Evolutionary conservation across 1,140 invertebrate genomes (phyloP), one percentile per base, ranked within the genome.

Genomic region (Leptopilina boulardi): DNA sequence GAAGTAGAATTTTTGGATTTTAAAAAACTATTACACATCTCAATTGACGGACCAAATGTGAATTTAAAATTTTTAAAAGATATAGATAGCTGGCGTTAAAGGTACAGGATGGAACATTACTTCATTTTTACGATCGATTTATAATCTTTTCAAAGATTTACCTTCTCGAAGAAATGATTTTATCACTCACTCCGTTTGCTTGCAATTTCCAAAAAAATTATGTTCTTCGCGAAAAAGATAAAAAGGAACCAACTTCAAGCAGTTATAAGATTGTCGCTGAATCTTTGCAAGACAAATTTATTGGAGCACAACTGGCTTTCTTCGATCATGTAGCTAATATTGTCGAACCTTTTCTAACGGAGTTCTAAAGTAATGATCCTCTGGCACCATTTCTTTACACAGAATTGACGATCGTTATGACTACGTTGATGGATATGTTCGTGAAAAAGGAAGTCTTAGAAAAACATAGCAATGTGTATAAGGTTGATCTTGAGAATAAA

Each of bases 311-410:
- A 42, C 23, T 82, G 18, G 74, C 70, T 21, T 78, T 82, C 77
- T 79, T 82, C 56, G 44, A 44, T 15, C 80, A 41, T 42, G 3
- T 83, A 1, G 79, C 77, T 18, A 70, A 78, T 71, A 73, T 81
- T 23, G 51, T 81, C n/a, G 77, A 84, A 80, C 79, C 74, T 21
- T 83, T 82, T 72, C 41, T 84, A 19, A 47, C 41, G 0, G 71
- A 82, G 70, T 84, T 77, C 41, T 80, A 84, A 74, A 76, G 78
- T 2, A 78, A 83, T 75, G 34, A 26, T 19, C 83, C 80, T 18
- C 59, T 82, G 71, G 75, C 73, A 2, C 79, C 78, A 9, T 82
- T 84, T 11, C 73, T 38, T 82, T 51, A 51, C 15, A 51, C 47
- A 51, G 47, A 19, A 18, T 8, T 51, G 3, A 51, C 47, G 13